Base-by-base conservation (phyloP, 2,113 vertebrate genomes). In the Antechinus stuartii region DNA sequence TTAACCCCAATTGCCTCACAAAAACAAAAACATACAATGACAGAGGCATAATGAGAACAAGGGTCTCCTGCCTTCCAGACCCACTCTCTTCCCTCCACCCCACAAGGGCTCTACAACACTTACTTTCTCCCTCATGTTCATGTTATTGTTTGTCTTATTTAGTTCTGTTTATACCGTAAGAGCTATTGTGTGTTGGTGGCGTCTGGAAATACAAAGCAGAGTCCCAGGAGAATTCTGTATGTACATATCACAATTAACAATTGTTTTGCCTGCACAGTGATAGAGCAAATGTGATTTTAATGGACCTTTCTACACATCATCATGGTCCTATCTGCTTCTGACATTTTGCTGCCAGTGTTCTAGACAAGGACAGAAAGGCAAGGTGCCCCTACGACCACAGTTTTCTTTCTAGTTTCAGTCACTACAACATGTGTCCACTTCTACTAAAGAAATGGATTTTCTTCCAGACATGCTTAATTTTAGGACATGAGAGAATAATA, bases 171-270 rank as follows among this genome's bases (percentile, higher is more conserved):
- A 98, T 97, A 24, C 97, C 93, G 8, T 96, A 96, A 96, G 91
- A 0, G 0, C 98, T 98, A 98, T 98, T 98, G 98, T 97, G 95
- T 97, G 93, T 98, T 97, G 46, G 91, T 97, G 89, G 95, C 0
- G 25, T 98, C 97, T 98, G 96, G 97, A 98, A 98, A 98, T 97
- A 95, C 96, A 98, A 98, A 98, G 54, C 92, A 93, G 95, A 97
- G 97, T 98, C 98, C 98, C 97, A 96, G 97, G 98, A 98, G 98
- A 97, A 95, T 16, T 3, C 54, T 95, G 97, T 97, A 42, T 92
- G 42, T 91, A 8, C 91, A 93, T 52, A 93, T 98, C 97, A 98
- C 98, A 98, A 96, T 97, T 91, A 97, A 95, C 68, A 94, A 57
- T 98, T 97, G 97, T 98, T 96, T 95, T 93, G 56, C 93, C 47